Evolutionary conservation across 2,113 vertebrate species (phyloP).

Genomic region (Rutilus rutilus): DNA sequence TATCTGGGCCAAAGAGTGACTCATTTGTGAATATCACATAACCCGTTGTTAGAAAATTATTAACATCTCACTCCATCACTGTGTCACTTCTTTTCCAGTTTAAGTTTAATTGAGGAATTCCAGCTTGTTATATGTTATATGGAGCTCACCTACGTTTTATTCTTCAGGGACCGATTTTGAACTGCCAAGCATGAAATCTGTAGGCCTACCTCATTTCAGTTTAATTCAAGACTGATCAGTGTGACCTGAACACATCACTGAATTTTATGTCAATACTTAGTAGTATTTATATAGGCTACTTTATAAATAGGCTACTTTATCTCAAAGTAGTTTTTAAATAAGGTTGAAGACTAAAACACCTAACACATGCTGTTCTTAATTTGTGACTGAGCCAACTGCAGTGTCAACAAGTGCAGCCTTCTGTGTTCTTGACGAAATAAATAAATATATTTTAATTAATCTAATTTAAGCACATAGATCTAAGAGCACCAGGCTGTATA

Average conservation of each 20-base stretch:
- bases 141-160: slow-evolving; percentile 41
- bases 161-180: slow-evolving; percentile 13
- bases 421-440: slow-evolving; percentile 42
- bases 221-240: too few relatives aligned
- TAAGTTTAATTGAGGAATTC: not conserved
- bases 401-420: not conserved
- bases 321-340: not conserved
- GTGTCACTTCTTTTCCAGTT: not conserved
- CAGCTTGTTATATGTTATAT: not conserved
- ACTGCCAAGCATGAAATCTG: slow-evolving; percentile 42
- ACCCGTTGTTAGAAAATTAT: not conserved
- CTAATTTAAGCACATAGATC: slow-evolving; percentile 60
- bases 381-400: not conserved
- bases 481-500: slow-evolving; percentile 55
- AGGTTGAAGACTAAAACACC: slow-evolving; percentile 17
- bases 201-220: too few relatives aligned
- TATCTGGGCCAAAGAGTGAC: not conserved
- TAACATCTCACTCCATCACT: not conserved
- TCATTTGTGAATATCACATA: not conserved
- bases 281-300: not conserved
- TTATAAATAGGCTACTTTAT: not conserved
- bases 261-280: slow-evolving; percentile 11
- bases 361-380: not conserved
- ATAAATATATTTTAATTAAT: slow-evolving; percentile 62
- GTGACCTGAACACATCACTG: slow-evolving; percentile 48